phyloP scores from a whole-genome alignment of 1,140 invertebrate genomes.

The roundworm (Caenorhabditis elegans) region WBcel235 BX284605.5:3483501-3484000 shows the following conservation, averaged over 20 bases:
- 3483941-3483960: neutral
- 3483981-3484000: too few relatives aligned
- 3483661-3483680: neutral
- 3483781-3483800: neutral
- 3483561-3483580: too few relatives aligned
- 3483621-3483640: neutral
- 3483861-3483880: neutral
- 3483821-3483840: neutral
- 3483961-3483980: too few relatives aligned
- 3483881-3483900: neutral
- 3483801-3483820: neutral
- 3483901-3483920: neutral
- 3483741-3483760: neutral
- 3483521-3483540: neutral
- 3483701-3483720: neutral
- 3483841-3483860: neutral
- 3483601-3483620: neutral
- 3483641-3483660: neutral
- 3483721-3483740: neutral
- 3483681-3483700: neutral
- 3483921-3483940: neutral
- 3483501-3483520: neutral
- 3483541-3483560: neutral
- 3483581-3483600: neutral
- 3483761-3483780: neutral